phyloP scores from a whole-genome alignment of 2,888 invertebrate species.

The Scaeva pyrastri region DNA sequence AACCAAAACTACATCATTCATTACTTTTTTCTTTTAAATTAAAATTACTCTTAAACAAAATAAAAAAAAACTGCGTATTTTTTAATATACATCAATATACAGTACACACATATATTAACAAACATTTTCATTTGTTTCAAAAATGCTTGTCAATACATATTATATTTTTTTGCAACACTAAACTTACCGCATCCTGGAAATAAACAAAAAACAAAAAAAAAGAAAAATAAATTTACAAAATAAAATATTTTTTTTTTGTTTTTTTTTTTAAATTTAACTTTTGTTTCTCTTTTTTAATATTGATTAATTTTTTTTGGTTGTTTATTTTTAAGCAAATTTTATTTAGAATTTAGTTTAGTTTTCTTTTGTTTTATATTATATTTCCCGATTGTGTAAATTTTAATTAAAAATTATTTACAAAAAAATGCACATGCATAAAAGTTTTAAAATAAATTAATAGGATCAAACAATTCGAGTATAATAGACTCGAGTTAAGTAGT shows the following conservation, averaged over 20 bases:
- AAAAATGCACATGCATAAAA: conserved; percentile 72
- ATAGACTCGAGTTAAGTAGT: conserved; percentile 40
- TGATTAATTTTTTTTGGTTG: conserved; percentile 22
- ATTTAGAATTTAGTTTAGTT: conserved; percentile 37
- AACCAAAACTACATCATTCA: conserved; percentile 40
- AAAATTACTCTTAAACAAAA: conserved; percentile 34
- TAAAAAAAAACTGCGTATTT: conserved; percentile 40
- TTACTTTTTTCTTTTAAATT: neutral
- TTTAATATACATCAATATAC: conserved; percentile 31
- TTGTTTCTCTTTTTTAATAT: conserved; percentile 8
- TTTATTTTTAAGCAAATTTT: conserved; percentile 1
- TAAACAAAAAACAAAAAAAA: conserved; percentile 82
- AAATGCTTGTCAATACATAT: conserved; percentile 55
- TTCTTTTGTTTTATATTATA: conserved; percentile 52
- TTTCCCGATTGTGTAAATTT: conserved; percentile 51
- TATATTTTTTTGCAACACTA: conserved; percentile 59
- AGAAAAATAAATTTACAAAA: conserved; percentile 78
- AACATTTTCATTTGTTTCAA: conserved; percentile 46
- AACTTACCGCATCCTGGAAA: conserved; percentile 84
- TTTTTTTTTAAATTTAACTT: conserved; percentile 43
- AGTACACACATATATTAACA: conserved; percentile 35
- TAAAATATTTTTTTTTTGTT: conserved; percentile 71
- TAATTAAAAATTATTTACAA: conserved; percentile 62
- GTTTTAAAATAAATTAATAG: conserved; percentile 46
- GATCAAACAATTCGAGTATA: conserved; percentile 48